These are phyloP conservation scores for Eulimnadia texana DNA, from an alignment of 1,140 invertebrate species.

Conservation along the genomic window DNA sequence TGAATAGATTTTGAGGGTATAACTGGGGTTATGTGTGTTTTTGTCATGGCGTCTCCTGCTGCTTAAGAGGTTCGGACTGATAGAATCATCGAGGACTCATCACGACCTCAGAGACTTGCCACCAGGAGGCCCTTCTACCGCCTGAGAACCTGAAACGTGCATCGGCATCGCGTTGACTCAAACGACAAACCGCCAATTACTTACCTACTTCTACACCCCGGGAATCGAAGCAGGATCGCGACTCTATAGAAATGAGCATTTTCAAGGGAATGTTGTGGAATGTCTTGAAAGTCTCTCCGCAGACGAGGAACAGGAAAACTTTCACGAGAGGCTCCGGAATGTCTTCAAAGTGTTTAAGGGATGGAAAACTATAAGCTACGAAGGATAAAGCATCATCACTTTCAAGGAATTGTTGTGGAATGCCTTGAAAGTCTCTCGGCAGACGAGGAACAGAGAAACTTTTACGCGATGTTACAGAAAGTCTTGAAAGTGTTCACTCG, in stretches of 20 bases:
- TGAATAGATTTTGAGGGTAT: no score
- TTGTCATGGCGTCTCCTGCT: not conserved
- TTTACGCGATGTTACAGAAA: no score
- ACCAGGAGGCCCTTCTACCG: not conserved
- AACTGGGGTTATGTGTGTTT: no score
- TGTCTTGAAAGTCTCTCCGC: not conserved
- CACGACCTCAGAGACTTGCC: not conserved
- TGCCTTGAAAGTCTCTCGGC: not conserved
- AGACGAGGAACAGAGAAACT: not conserved
- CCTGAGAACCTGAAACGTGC: not conserved
- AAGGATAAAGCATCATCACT: not conserved
- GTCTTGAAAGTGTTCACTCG: no score
- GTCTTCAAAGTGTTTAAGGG: not conserved
- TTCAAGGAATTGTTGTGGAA: not conserved
- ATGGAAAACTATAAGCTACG: not conserved
- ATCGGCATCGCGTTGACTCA: not conserved
- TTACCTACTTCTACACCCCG: not conserved
- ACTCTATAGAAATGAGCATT: not conserved
- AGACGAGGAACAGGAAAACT: not conserved
- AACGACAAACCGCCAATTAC: not conserved
- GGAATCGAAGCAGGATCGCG: not conserved
- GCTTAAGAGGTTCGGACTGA: not conserved
- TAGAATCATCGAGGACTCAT: not conserved
- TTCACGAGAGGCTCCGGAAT: not conserved
- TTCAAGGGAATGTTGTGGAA: not conserved